Conservation (phyloP, 1,140 invertebrate genomes). For the Melanaphis sacchari region DNA sequence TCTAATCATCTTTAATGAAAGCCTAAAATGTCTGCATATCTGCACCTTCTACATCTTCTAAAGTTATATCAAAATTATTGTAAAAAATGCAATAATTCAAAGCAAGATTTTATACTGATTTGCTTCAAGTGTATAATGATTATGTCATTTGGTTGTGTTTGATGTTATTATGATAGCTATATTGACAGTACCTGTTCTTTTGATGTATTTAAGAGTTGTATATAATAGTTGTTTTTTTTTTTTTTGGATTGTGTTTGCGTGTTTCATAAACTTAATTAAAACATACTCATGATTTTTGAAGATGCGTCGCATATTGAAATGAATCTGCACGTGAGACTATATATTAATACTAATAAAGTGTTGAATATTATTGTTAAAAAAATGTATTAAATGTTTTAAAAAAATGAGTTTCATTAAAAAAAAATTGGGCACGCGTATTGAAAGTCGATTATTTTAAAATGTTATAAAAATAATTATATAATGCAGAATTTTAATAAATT, state of each 20-base stretch:
- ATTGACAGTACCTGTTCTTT: not conserved
- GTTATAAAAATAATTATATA: not conserved
- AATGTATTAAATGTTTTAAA: no score
- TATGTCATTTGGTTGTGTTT: not conserved
- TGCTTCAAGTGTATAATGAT: not conserved
- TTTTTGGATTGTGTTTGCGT: not conserved
- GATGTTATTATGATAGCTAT: not conserved
- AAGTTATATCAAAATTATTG: not conserved
- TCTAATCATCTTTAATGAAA: no score
- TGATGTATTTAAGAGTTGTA: not conserved
- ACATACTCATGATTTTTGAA: no score
- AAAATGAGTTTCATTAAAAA: no score
- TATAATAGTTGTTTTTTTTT: not conserved
- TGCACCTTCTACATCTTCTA: not conserved
- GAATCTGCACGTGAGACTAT: no score
- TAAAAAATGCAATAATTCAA: not conserved
- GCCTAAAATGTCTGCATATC: no score
- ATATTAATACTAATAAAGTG: no score
- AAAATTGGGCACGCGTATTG: no score
- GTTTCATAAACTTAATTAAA: not conserved
- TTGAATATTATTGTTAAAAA: no score
- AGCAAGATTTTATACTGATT: not conserved
- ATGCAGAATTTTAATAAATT: not conserved
- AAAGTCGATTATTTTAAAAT: no score
- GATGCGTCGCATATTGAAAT: no score